Evolutionary conservation across 2,797 vertebrate genomes (phyloP), one percentile per base, ranked within the genome.

Genomic region (Pampus argenteus): DNA sequence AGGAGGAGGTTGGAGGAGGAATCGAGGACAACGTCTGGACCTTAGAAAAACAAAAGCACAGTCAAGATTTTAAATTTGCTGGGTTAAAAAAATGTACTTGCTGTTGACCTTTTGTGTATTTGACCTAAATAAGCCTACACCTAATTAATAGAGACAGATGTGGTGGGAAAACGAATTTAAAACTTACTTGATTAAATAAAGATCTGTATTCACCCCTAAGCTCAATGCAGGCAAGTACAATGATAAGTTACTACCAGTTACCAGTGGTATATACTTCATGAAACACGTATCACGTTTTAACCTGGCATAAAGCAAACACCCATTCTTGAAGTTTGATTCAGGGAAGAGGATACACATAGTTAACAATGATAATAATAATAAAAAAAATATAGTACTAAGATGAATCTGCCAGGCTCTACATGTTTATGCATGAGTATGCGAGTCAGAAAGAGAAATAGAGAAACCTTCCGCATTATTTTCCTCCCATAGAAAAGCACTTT

Each of bases 391-490:
- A 47, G 20, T 11, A 36, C 14, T 48, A 4, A 45, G 22, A 31
- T 38, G 6, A 55, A 38, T 60, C 11, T 52, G 28, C 3, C 10
- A 5, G 0, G 48, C 6, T 26, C 9, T 26, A 36, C 38, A 63
- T 51, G 8, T 36, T 3, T 64, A 25, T 48, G 26, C 56, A 18
- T 1, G 17, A 36, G 38, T 47, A 20, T 28, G 18, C 15, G n/a
- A 20, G 10, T 68, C 7, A 34, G 28, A 78, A 50, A 40, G 2
- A 17, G 3, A 58, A 62, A 64, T 4, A 22, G 5, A 64, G n/a
- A 28, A 72, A 98, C 97, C 96, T 99, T 99, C 68, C 98, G 93
- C 94, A 99, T 98, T 82, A 98, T 98, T 93, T 99, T 99, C 68
- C 98, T 92, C 47, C 97, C 97, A 0, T 98, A 99, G 87, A 99